Evolutionary conservation across 2,797 vertebrate genomes (phyloP).

Genomic region (Bradypodion ventrale): DNA sequence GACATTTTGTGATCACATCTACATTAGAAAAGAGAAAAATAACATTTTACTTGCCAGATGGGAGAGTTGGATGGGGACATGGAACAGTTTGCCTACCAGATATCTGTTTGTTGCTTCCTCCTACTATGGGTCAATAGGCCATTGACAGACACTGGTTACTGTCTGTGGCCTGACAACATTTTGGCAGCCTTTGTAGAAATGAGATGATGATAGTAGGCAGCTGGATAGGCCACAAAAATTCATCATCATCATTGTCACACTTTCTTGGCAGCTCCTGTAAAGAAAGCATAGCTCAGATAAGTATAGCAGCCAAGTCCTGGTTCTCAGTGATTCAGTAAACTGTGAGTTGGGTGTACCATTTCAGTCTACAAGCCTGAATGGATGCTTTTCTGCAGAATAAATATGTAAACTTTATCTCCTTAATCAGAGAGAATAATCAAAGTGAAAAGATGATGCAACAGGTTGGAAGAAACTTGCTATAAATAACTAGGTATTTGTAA

Average conservation of each 20-base stretch:
- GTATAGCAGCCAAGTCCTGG: not conserved
- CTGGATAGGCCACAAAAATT: not conserved
- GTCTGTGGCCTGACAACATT: conserved; percentile 22
- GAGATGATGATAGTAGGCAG: not conserved
- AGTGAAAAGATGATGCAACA: not conserved
- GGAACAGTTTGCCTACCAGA: not conserved
- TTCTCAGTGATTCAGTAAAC: not conserved
- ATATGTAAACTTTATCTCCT: not conserved
- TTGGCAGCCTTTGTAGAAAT: not conserved
- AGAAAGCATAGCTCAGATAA: not conserved
- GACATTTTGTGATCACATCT: not conserved
- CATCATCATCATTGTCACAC: conserved; percentile 14
- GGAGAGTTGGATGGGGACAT: not conserved
- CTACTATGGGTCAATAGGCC: conserved; percentile 21
- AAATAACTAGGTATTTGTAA: not conserved
- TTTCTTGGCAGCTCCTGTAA: conserved; percentile 7
- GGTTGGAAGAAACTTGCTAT: not conserved
- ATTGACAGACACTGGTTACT: not conserved
- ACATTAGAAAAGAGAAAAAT: not conserved
- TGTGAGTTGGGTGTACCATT: not conserved
- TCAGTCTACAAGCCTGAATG: not conserved
- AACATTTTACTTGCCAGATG: not conserved
- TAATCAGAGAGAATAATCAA: not conserved
- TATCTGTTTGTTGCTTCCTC: conserved; percentile 9
- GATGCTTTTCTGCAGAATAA: not conserved